Evolutionary conservation across 2,113 vertebrate species (phyloP).

Genomic region (Rhinolophus sinicus): DNA sequence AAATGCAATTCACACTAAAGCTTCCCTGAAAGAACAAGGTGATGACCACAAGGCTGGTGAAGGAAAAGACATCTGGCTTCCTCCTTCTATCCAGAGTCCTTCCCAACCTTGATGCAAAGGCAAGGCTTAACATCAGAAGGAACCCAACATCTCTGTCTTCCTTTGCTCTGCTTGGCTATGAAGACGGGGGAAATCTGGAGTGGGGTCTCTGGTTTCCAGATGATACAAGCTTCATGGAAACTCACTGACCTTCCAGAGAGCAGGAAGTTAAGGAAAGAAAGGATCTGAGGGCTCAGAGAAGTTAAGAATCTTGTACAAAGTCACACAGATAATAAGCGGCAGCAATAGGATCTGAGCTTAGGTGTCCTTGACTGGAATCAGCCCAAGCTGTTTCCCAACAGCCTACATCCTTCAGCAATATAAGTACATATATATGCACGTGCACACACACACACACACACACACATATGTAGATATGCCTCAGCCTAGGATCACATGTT

Average conservation of each 20-base stretch:
- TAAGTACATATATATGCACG: neutral
- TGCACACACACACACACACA: neutral
- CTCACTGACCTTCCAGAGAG: neutral
- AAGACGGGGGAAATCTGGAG: neutral
- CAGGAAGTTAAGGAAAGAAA: neutral
- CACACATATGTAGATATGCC: neutral
- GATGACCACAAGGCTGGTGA: neutral
- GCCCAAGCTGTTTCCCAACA: neutral
- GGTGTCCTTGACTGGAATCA: neutral
- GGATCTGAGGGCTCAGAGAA: neutral
- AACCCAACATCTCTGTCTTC: neutral
- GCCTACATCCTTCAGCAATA: neutral
- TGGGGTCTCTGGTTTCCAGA: neutral
- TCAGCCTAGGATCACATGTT: neutral
- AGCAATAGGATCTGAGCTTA: neutral
- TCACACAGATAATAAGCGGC: neutral
- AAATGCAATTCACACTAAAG: conserved; percentile 22
- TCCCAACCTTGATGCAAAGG: neutral
- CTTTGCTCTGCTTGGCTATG: neutral
- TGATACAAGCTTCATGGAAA: neutral
- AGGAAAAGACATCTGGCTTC: neutral
- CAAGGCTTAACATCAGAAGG: neutral
- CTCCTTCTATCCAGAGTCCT: neutral
- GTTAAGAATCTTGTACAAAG: neutral
- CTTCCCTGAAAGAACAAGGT: neutral